phyloP scores from a whole-genome alignment of 2,113 vertebrate genomes.

The Apus apus region DNA sequence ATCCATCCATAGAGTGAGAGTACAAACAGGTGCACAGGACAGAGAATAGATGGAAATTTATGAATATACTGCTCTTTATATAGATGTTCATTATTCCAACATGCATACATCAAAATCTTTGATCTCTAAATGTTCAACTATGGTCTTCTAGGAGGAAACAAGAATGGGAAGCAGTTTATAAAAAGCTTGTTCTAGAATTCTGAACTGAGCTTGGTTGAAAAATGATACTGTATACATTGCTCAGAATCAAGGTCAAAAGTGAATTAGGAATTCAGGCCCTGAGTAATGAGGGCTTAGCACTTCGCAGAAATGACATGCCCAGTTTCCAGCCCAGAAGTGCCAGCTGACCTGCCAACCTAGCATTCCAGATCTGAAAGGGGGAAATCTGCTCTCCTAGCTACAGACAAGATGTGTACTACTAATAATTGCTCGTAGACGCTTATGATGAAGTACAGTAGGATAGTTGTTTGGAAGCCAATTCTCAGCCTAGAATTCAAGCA shows the following conservation, averaged over 20 bases:
- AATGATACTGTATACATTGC: constrained; percentile 45
- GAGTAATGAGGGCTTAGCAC: constrained; percentile 66
- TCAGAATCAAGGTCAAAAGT: constrained; percentile 63
- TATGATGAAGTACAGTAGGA: constrained; percentile 35
- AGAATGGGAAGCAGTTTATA: constrained; percentile 58
- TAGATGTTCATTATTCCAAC: constrained; percentile 32
- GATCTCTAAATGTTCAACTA: constrained; percentile 34
- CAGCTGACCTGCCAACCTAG: constrained; percentile 68
- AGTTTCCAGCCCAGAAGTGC: constrained; percentile 54
- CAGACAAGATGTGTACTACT: constrained; percentile 49
- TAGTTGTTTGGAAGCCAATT: constrained; percentile 24
- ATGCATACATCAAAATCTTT: constrained; percentile 27
- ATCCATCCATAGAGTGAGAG: not conserved
- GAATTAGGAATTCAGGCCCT: constrained; percentile 50
- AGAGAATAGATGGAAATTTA: constrained; percentile 30
- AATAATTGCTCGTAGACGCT: constrained; percentile 42
- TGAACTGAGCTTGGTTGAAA: constrained; percentile 30
- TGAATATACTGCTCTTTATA: constrained; percentile 28
- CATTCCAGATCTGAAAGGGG: constrained; percentile 58
- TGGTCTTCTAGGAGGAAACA: constrained; percentile 39
- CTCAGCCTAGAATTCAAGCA: not conserved
- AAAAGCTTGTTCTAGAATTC: constrained; percentile 37
- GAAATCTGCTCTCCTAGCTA: constrained; percentile 56
- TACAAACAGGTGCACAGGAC: constrained; percentile 43
- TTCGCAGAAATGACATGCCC: constrained; percentile 59